Evolutionary conservation across 2,888 invertebrate genomes (phyloP).

Genomic region (Sclerodermus sp.): DNA sequence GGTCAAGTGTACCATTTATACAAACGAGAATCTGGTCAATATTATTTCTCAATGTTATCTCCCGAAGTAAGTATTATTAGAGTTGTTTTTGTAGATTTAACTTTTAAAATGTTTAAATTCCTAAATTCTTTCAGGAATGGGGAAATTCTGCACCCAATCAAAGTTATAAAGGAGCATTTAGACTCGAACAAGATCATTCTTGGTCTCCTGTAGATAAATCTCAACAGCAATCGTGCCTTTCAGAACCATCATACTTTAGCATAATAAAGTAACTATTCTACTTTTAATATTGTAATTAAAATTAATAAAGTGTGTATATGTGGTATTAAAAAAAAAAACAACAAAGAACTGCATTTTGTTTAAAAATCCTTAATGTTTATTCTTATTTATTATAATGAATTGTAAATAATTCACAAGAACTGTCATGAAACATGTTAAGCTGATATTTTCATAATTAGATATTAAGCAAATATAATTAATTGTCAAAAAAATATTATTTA

Average conservation of each 20-base stretch:
- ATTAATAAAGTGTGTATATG: slow-evolving; percentile 31
- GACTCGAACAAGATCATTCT: slow-evolving; percentile 69
- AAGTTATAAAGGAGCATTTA: slow-evolving; percentile 67
- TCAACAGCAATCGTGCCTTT: too few relatives aligned
- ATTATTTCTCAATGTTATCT: slow-evolving; percentile 74
- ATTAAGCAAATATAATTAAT: not conserved
- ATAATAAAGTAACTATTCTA: slow-evolving; percentile 40
- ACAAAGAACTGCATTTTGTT: not conserved
- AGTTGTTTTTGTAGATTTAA: not conserved
- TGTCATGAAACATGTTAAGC: not conserved
- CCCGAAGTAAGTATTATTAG: slow-evolving; percentile 62
- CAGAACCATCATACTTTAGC: too few relatives aligned
- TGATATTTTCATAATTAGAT: not conserved
- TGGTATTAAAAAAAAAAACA: slow-evolving; percentile 11
- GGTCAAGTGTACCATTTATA: slow-evolving; percentile 75
- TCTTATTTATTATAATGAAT: not conserved
- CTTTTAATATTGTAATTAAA: too few relatives aligned
- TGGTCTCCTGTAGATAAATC: slow-evolving; percentile 68
- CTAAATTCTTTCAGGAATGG: slow-evolving; percentile 75
- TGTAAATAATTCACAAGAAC: not conserved
- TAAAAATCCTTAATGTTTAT: not conserved
- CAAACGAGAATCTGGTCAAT: slow-evolving; percentile 65
- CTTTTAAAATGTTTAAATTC: slow-evolving; percentile 28
- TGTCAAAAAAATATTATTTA: not conserved
- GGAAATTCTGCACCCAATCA: slow-evolving; percentile 62